A percentile compares a stretch with the other conserved stretches of the same genome.
These are phyloP conservation scores for Drosophila meridionalis DNA, from an alignment of 2,888 invertebrate genomes.

Conservation along the genomic window DNA sequence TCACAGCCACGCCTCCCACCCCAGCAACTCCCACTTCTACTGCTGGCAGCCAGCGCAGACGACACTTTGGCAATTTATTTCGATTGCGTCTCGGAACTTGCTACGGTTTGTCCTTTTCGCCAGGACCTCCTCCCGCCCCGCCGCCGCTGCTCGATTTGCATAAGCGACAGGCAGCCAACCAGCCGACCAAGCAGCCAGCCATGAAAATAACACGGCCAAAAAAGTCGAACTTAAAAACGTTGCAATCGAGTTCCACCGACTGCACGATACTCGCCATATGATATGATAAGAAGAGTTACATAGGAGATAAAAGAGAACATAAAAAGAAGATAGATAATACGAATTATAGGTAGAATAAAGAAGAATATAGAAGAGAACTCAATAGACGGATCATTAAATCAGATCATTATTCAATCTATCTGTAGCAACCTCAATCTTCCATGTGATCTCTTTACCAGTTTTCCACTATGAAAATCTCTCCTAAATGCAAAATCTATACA, in stretches of 20 bases:
- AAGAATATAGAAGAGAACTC: too few relatives aligned
- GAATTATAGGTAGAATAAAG: too few relatives aligned
- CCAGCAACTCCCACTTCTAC: constrained; percentile 17
- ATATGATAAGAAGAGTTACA: background rate
- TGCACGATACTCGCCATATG: background rate
- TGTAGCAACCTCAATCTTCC: too few relatives aligned
- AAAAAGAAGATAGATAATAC: too few relatives aligned
- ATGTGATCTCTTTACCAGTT: too few relatives aligned
- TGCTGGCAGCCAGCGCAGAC: constrained; percentile 46
- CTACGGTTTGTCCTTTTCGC: constrained; percentile 43
- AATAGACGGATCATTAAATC: too few relatives aligned
- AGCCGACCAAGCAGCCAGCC: constrained; percentile 54
- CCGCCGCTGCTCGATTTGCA: constrained; percentile 60
- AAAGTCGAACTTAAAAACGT: background rate
- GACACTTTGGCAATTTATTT: constrained; percentile 78
- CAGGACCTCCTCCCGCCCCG: constrained; percentile 8
- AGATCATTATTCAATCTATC: too few relatives aligned
- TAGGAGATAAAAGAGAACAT: background rate
- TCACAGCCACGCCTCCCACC: constrained; percentile 7
- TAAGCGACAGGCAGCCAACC: constrained; percentile 66
- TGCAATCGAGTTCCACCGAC: background rate
- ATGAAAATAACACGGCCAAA: constrained; percentile 68
- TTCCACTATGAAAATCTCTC: too few relatives aligned
- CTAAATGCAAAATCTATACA: too few relatives aligned
- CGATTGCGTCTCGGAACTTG: constrained; percentile 64